These are phyloP conservation scores for Acanthoscelides obtectus DNA, from an alignment of 2,888 invertebrate species.

Conservation along the genomic window DNA sequence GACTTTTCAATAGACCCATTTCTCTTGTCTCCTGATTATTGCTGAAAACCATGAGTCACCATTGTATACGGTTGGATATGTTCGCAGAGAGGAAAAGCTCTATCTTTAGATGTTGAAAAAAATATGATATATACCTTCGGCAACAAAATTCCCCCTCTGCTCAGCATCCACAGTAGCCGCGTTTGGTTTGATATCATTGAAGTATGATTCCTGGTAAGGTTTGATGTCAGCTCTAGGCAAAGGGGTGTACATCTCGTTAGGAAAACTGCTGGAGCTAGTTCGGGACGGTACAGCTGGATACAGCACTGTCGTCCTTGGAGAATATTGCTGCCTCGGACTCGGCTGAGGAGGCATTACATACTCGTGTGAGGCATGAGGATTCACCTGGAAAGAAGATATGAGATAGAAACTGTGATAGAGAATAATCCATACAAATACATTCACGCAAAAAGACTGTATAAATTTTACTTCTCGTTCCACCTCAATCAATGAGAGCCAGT, in stretches of 20 bases:
- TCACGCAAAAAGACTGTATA: too few relatives aligned
- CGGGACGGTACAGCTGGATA: conserved; percentile 20
- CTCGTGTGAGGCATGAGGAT: conserved; percentile 23
- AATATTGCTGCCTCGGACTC: conserved; percentile 38
- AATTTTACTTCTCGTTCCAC: too few relatives aligned
- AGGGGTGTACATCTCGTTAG: conserved; percentile 51
- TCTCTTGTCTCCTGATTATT: too few relatives aligned
- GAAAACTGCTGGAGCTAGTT: conserved; percentile 29
- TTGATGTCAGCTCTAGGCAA: conserved; percentile 67
- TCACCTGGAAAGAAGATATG: conserved; percentile 26
- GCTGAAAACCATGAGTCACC: too few relatives aligned
- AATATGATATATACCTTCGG: conserved; percentile 51
- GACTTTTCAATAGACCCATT: too few relatives aligned
- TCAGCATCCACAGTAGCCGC: conserved; percentile 16
- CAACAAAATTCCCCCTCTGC: conserved; percentile 42
- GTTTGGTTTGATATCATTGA: conserved; percentile 58
- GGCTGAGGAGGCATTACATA: conserved; percentile 35
- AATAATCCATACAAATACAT: too few relatives aligned
- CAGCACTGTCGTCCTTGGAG: conserved; percentile 39
- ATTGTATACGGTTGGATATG: too few relatives aligned
- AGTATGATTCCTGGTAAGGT: conserved; percentile 67
- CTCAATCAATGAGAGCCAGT: too few relatives aligned
- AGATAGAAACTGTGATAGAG: too few relatives aligned
- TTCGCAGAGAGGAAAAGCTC: too few relatives aligned
- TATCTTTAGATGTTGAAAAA: too few relatives aligned